Evolutionary conservation across 2,113 vertebrate species (phyloP), one percentile per base, ranked within the genome.

Genomic region (Protobothrops flavoviridis): DNA sequence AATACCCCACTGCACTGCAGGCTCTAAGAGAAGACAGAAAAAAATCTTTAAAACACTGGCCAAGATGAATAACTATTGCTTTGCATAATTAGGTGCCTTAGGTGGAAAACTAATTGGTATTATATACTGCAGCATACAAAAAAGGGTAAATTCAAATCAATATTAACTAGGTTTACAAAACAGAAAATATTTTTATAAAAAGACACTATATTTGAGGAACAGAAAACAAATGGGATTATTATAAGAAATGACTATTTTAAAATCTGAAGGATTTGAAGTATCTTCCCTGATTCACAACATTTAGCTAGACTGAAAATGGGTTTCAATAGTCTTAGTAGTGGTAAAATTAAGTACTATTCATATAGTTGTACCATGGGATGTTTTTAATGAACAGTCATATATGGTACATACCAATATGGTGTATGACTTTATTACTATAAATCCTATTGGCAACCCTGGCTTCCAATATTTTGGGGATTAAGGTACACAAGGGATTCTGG

Each of bases 1-100:
- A 94, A 94, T 93, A 53, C 17, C 45, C 94, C 88, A 33, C 29
- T 94, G 52, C n/a, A 88, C 21, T 39, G n/a, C 50, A 92, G 89
- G 43, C n/a, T 96, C 86, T 39, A 93, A 93, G 89, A 57, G 85
- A 94, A 52, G 29, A 89, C 2, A 85, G 43, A 1, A 2, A 92
- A 39, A 6, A 93, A 0, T 89, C 0, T 7, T 86, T 69, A 13
- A 24, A 29, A 0, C 55, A 91, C 9, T 0, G 88, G 50, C 90
- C 87, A 85, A 85, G 52, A 86, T 57, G 5, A 90, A 90, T 20
- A 81, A 89, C 64, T 39, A 59, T 85, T 0, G 23, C 23, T 92
- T 88, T 92, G 92, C 92, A n/a, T 9, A 93, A 93, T 93, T 74
- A 7, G 29, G 91, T 93, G 91, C n/a, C 81, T 12, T 3, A 93